These are phyloP conservation scores for Zonotrichia leucophrys DNA, from an alignment of 2,113 vertebrate species.

Conservation along the genomic window DNA sequence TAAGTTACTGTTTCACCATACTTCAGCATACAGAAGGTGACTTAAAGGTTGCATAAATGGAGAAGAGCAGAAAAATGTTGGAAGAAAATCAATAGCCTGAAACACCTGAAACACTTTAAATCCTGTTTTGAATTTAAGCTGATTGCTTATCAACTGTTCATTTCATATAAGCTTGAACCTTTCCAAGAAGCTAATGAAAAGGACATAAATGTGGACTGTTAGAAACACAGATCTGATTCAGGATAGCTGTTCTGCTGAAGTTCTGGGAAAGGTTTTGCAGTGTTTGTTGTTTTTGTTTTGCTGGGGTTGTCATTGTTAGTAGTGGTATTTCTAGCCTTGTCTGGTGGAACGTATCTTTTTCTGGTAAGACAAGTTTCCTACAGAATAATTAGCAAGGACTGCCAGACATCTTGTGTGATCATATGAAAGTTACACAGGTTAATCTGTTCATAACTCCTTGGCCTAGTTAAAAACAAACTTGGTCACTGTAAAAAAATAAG, in stretches of 20 bases:
- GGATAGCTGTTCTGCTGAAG: not conserved
- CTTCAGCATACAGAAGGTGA: not conserved
- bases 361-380: not conserved
- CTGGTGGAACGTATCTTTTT: not conserved
- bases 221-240: not conserved
- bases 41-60: not conserved
- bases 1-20: not conserved
- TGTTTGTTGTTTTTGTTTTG: not conserved
- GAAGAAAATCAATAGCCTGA: not conserved
- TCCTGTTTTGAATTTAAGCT: not conserved
- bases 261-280: fast-evolving
- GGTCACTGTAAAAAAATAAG: not conserved
- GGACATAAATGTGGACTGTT: not conserved
- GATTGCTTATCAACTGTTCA: not conserved
- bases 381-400: not conserved
- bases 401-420: not conserved
- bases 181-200: not conserved
- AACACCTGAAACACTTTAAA: not conserved
- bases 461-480: not conserved
- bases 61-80: not conserved
- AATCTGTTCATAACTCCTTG: not conserved
- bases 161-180: not conserved
- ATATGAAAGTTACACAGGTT: not conserved
- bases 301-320: not conserved
- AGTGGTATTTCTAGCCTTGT: not conserved